Base-by-base conservation (phyloP, 2,888 invertebrate genomes). In the Bombylius major region DNA sequence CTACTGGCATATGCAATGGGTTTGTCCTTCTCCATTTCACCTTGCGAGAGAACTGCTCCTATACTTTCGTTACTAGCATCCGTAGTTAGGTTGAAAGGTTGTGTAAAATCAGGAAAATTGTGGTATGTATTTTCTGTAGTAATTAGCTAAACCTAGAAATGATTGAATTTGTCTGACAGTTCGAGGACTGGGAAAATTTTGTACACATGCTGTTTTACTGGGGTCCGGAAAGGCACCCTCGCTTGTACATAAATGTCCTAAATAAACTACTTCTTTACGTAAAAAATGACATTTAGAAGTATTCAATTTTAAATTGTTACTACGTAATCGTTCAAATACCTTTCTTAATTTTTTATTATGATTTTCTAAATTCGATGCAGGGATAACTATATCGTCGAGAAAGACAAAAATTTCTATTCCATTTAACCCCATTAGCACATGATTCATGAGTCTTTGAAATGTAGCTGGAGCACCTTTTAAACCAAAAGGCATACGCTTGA, bases 401-500 rank as follows among this genome's bases (percentile, higher is more conserved):
- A 59, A 58, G 13, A 52, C 42, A 42, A 59, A 53, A 54, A 58
- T 54, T 31, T 53, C 5, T 4, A 33, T 55, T 0, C 67, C 67
- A 60, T 65, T 65, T 6, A 70, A 48, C 2, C 69, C 70, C 31
- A 63, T 51, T 13, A 72, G 55, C 0, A 72, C 63, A 48, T 62
- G 64, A 50, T 70, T 66, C 70, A 72, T 73, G 48, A 68, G 56
- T 5, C 69, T 50, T 61, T 71, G 70, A 50, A 73, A 71, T 0
- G 69, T 70, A 0, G 66, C 65, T 0, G 75, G 73, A 1, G 71
- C 69, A 55, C 69, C 69, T 62, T 67, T 69, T 11, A 74, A 64
- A 4, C 67, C 71, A 57, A 72, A 69, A 1, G 68, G 68, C 67
- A 70, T 68, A 13, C 67, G 49, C 3, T 5, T 46, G 34, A 50